Conservation (phyloP, 2,113 vertebrate species). For the Lasiurus borealis region DNA sequence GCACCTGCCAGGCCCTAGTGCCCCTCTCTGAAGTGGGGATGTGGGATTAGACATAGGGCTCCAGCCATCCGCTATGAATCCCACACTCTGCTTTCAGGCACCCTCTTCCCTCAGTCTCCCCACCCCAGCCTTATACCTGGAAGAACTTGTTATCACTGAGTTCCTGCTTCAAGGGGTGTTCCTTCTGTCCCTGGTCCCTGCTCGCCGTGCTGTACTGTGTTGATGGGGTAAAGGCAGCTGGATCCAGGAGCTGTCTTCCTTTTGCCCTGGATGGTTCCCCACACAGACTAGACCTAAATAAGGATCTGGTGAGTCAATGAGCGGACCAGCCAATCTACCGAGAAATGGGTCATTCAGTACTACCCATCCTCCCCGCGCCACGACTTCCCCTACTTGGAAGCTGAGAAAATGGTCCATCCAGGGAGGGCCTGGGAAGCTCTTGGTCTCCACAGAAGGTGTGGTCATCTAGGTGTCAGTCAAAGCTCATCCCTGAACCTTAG, state of each 20-base stretch:
- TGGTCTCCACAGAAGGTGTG: background rate
- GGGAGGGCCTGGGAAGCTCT: background rate
- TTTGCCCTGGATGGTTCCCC: background rate
- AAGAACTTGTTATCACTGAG: rapidly evolving
- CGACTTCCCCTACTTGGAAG: background rate
- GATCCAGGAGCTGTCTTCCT: background rate
- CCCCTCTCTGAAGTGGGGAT: background rate
- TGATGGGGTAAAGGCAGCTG: background rate
- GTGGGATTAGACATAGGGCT: background rate
- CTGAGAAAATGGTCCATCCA: rapidly evolving
- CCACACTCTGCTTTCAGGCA: rapidly evolving
- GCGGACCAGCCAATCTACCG: background rate
- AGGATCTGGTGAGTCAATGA: background rate
- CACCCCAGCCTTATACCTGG: rapidly evolving
- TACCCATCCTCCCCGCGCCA: rapidly evolving
- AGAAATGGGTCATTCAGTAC: rapidly evolving
- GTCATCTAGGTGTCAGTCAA: background rate
- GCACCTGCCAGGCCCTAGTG: background rate
- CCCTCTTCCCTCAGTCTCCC: background rate
- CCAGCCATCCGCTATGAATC: rapidly evolving
- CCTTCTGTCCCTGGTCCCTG: rapidly evolving
- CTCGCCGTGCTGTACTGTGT: rapidly evolving
- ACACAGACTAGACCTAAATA: background rate
- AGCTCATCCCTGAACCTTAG: background rate
- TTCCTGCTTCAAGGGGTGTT: rapidly evolving